Percentiles rank a stretch among this genome's conserved stretches.
Evolutionary conservation across 2,113 vertebrate genomes (phyloP).

Genomic region (Toxotes chatareus): DNA sequence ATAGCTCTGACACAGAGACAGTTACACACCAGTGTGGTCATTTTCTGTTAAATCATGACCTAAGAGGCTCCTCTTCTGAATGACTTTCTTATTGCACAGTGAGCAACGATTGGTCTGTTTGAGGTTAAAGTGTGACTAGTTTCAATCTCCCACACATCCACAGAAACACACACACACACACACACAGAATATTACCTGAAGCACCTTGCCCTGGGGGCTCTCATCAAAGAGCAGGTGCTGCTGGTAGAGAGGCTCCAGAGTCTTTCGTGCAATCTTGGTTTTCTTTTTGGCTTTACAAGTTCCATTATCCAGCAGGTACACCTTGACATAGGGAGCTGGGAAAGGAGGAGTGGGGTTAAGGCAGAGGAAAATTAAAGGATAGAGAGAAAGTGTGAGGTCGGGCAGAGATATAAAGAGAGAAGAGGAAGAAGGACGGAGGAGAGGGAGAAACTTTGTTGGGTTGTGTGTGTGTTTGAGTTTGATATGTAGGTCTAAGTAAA

Average conservation of each 20-base stretch:
- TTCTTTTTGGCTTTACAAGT: conserved; percentile 99
- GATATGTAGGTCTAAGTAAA: not conserved
- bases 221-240: conserved; percentile 97
- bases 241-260: conserved; percentile 98
- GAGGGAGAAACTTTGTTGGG: not conserved
- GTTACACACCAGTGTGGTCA: not conserved
- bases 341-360: not conserved
- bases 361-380: not conserved
- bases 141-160: not conserved
- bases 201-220: conserved; percentile 97
- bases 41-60: not conserved
- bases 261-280: conserved; percentile 99
- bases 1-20: not conserved
- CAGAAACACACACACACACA: not conserved
- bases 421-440: too few species aligned
- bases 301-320: conserved; percentile 97
- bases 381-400: not conserved
- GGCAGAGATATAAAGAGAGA: not conserved
- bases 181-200: conserved; percentile 89
- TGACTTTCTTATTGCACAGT: not conserved
- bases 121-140: not conserved
- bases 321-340: conserved; percentile 97
- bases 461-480: not conserved
- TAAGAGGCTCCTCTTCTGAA: not conserved
- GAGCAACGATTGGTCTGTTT: not conserved